Evolutionary conservation across 1,140 invertebrate genomes (phyloP), one percentile per base, ranked within the genome.

Genomic region (Helicoverpa armigera): DNA sequence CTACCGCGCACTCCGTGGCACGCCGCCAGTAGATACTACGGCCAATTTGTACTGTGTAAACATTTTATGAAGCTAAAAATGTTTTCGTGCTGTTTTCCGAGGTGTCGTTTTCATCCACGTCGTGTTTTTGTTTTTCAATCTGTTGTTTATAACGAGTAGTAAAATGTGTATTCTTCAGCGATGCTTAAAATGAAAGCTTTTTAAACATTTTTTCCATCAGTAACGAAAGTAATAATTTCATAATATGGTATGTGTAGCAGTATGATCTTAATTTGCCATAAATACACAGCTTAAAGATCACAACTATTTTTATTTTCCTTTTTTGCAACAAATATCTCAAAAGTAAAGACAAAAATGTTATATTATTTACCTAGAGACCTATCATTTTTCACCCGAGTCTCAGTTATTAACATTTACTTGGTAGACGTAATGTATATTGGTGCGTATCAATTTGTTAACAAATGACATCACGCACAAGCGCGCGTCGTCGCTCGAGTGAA

Each of bases 371-470:
- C 35, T 43, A 43, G 35, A 43, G 12, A 60, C 58, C 9, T n/a
- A 9, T 18, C 13, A 2, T 60, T 60, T 60, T 29, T 29, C 9
- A 12, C 16, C 23, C 10, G 11, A 3, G n/a, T 29, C 10, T 29
- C 23, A 60, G 18, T 12, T 60, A 60, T 29, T 60, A 23, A 48
- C 48, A 50, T 67, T 67, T 67, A 67, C 63, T 50, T 18, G 43
- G 4, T 50, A 67, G 11, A 43, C 48, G 31, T 70, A 50, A 7
- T 50, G 67, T 70, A 54, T 70, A 51, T 67, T 67, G 63, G 43
- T 70, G 50, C 23, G 50, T 53, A 70, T 70, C 67, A 70, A 70
- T 70, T 70, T 54, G 67, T 29, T 70, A 75, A 61, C 58, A 75
- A 75, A 75, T 75, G 73, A 60, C 56, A 51, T 61, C 58, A 75